Evolutionary conservation across 2,888 invertebrate genomes (phyloP).

Genomic region (Caradrina kadenii): DNA sequence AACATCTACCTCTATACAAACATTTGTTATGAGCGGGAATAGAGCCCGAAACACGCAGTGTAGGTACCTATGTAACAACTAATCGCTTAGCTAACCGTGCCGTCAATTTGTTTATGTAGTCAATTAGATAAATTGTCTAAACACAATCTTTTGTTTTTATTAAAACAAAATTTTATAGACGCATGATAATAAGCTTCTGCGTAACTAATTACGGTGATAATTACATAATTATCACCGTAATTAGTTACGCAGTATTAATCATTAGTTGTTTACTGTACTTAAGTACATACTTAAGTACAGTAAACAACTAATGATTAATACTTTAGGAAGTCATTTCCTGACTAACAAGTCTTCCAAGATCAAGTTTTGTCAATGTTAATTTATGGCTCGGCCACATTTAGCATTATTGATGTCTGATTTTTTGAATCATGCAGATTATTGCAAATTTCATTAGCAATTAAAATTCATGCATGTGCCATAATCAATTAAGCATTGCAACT

Average conservation of each 20-base stretch:
- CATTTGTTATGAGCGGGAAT: too few relatives aligned
- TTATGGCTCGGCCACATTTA: background rate
- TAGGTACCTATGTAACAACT: too few relatives aligned
- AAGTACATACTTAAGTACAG: background rate
- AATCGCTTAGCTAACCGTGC: background rate
- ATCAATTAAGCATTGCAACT: too few relatives aligned
- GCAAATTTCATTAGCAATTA: too few relatives aligned
- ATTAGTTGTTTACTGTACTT: background rate
- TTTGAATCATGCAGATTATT: too few relatives aligned
- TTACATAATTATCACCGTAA: too few relatives aligned
- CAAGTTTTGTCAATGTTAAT: background rate
- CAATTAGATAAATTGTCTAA: background rate
- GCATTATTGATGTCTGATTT: too few relatives aligned
- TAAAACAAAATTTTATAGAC: background rate
- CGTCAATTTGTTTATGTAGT: background rate
- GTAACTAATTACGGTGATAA: background rate
- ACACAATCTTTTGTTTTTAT: background rate
- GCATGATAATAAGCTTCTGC: background rate
- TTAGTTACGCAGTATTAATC: too few relatives aligned
- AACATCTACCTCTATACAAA: too few relatives aligned
- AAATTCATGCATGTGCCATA: too few relatives aligned
- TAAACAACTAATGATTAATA: background rate
- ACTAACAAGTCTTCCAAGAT: conserved; percentile 10
- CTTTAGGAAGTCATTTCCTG: background rate
- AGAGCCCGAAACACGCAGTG: too few relatives aligned